These are phyloP conservation scores for Hippopotamus amphibius DNA, from an alignment of 2,113 vertebrate species.

Conservation along the genomic window DNA sequence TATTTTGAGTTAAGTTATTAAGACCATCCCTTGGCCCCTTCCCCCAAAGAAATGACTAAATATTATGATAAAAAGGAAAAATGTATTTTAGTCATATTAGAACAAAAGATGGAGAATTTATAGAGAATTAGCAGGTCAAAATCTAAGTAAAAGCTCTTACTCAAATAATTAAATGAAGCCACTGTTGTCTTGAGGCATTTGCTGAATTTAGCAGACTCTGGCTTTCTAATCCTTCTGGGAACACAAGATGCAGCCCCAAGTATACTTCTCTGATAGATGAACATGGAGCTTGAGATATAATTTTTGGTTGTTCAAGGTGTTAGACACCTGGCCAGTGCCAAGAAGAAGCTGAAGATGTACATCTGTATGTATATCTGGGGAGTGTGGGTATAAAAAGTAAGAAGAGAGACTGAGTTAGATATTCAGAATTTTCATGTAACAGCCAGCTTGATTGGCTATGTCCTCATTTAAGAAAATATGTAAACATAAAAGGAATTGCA, in stretches of 20 bases:
- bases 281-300: background rate
- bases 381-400: background rate
- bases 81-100: background rate
- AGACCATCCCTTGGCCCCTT: background rate
- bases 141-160: background rate
- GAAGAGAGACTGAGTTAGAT: background rate
- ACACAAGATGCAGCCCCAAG: background rate
- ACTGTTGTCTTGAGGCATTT: background rate
- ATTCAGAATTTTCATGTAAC: background rate
- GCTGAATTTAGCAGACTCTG: background rate
- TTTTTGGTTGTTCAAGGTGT: background rate
- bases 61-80: background rate
- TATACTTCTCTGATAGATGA: background rate
- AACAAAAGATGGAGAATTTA: background rate
- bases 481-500: background rate
- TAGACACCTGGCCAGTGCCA: background rate
- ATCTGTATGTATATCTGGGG: background rate
- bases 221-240: background rate
- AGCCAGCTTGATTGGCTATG: background rate
- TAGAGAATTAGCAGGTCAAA: background rate
- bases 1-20: background rate
- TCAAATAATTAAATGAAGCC: background rate
- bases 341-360: background rate
- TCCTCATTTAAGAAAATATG: constrained; percentile 10
- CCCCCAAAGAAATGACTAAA: background rate